A percentile compares a stretch with the other conserved stretches of the same genome.
These are phyloP conservation scores for Bombus huntii DNA, from an alignment of 1,140 invertebrate species.

Conservation along the genomic window DNA sequence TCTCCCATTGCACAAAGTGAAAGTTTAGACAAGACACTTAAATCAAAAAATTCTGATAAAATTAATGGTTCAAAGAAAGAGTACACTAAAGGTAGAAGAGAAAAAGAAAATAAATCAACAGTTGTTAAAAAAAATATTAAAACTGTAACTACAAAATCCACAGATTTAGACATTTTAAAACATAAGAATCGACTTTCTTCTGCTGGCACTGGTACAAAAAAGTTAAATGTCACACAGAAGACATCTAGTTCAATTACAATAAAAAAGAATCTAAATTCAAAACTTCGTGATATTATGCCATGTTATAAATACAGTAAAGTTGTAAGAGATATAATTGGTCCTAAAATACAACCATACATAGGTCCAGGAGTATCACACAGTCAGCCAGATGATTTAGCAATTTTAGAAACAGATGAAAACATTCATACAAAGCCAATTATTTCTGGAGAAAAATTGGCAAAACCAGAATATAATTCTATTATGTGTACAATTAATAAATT, in stretches of 20 bases:
- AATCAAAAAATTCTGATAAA: not conserved
- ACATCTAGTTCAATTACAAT: not conserved
- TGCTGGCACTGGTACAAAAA: not conserved
- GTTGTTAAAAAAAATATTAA: slow-evolving; percentile 9
- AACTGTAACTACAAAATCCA: slow-evolving; percentile 14
- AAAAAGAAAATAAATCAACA: slow-evolving; percentile 51
- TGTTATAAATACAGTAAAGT: slow-evolving; percentile 43
- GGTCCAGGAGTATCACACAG: slow-evolving; percentile 18
- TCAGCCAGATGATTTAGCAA: not conserved
- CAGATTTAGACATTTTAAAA: not conserved
- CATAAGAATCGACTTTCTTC: slow-evolving; percentile 4
- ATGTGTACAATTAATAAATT: slow-evolving; percentile 73
- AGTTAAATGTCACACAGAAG: slow-evolving; percentile 32
- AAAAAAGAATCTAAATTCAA: slow-evolving; percentile 16
- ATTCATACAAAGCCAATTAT: not conserved
- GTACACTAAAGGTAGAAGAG: slow-evolving; percentile 12
- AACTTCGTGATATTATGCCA: slow-evolving; percentile 42
- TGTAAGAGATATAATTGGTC: slow-evolving; percentile 34
- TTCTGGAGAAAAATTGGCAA: slow-evolving; percentile 57
- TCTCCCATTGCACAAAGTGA: not conserved
- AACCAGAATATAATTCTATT: slow-evolving; percentile 77
- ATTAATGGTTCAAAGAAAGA: not conserved
- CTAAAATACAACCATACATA: slow-evolving; percentile 39
- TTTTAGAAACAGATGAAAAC: slow-evolving; percentile 4
- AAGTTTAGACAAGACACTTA: not conserved